A percentile compares a stretch with the other conserved stretches of the same genome.
phyloP scores from a whole-genome alignment of 2,797 vertebrate genomes.

The Phylloscopus collybita region DNA sequence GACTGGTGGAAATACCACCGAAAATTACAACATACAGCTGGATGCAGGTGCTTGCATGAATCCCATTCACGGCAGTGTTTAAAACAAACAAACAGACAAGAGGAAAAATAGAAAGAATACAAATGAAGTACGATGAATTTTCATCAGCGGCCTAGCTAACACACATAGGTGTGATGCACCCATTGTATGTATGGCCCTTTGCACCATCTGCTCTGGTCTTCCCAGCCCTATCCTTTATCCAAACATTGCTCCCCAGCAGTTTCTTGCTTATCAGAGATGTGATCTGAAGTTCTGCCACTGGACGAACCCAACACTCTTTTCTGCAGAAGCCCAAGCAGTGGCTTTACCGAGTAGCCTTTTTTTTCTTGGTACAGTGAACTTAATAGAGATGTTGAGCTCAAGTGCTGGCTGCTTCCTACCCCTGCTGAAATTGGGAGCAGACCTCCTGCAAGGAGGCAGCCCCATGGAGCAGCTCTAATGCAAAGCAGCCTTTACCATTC shows the following conservation, averaged over 20 bases:
- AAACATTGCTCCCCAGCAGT: not conserved
- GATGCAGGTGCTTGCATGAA: not conserved
- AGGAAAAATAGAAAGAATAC: not conserved
- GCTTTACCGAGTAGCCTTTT: fast-evolving
- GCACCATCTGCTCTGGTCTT: not conserved
- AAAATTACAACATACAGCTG: not conserved
- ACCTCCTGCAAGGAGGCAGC: not conserved
- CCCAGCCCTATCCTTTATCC: not conserved
- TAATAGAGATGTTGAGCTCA: not conserved
- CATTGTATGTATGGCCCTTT: not conserved
- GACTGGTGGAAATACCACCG: not conserved
- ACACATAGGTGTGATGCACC: fast-evolving
- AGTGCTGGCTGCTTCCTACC: not conserved
- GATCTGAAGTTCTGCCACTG: not conserved
- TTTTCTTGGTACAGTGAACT: not conserved
- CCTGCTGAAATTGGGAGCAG: not conserved
- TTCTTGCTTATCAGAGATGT: not conserved
- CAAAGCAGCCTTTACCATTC: not conserved
- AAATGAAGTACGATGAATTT: not conserved
- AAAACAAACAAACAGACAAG: not conserved
- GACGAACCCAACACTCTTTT: not conserved
- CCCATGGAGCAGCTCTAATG: not conserved
- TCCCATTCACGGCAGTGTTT: not conserved
- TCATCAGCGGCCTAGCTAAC: not conserved
- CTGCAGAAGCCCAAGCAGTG: not conserved